phyloP scores from a whole-genome alignment of 2,797 vertebrate genomes.

The Squalus acanthias region DNA sequence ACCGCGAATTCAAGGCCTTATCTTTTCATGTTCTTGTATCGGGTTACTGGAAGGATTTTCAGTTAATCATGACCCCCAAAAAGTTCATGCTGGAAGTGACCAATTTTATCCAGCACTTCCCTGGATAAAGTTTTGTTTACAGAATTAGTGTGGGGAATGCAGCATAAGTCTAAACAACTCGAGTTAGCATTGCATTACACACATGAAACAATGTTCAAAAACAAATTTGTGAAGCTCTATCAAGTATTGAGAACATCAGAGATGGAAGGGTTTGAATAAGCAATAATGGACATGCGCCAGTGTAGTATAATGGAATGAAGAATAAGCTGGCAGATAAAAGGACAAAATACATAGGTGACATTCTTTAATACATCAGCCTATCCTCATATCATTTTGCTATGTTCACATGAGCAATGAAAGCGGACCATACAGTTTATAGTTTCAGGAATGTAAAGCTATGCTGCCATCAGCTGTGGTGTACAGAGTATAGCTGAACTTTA shows the following conservation, averaged over 20 bases:
- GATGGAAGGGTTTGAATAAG: neutral
- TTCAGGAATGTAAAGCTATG: conserved; percentile 36
- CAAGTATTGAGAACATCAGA: neutral
- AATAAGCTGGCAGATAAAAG: conserved; percentile 29
- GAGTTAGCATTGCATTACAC: neutral
- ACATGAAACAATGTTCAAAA: neutral
- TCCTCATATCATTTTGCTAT: neutral
- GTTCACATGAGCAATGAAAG: conserved; percentile 26
- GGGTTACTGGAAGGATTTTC: neutral
- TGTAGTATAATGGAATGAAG: conserved; percentile 26
- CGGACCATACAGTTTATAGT: conserved; percentile 37
- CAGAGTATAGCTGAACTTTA: conserved; percentile 23
- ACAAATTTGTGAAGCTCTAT: neutral
- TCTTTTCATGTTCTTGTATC: neutral
- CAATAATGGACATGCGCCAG: conserved; percentile 1
- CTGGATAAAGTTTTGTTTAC: neutral
- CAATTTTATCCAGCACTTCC: neutral
- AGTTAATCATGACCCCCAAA: neutral
- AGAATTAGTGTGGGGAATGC: neutral
- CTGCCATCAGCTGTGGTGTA: conserved; percentile 12
- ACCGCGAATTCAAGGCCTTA: no score
- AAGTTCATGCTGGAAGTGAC: neutral
- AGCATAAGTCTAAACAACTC: neutral
- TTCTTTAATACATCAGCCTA: conserved; percentile 32
- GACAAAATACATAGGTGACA: conserved; percentile 25